A percentile compares a stretch with the other conserved stretches of the same genome.
Conservation (phyloP, 2,888 invertebrate genomes). For the Lasius fuliginosus region DNA sequence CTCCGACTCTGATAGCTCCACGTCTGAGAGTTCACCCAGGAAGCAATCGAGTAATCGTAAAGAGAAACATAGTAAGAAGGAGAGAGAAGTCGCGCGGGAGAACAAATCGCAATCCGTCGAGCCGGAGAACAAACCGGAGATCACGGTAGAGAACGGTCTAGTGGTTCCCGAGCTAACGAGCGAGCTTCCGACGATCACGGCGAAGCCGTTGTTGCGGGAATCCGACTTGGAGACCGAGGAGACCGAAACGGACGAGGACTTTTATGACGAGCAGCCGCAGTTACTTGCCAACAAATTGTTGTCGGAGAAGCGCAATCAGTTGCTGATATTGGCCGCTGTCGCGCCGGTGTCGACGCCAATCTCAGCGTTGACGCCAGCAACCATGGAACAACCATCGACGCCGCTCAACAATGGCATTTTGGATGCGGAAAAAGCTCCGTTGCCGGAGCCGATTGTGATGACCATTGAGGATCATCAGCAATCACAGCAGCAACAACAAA, state of each 20-base stretch:
- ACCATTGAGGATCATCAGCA: constrained; percentile 60
- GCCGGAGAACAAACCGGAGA: constrained; percentile 58
- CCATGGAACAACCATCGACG: constrained; percentile 67
- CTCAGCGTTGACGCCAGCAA: constrained; percentile 84
- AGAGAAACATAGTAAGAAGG: constrained; percentile 82
- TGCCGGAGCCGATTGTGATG: constrained; percentile 51
- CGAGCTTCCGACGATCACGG: constrained; percentile 82
- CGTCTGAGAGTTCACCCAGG: constrained; percentile 87
- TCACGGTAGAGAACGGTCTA: constrained; percentile 61
- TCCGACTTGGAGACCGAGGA: constrained; percentile 95
- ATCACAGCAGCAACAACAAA: constrained; percentile 61
- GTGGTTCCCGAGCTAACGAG: constrained; percentile 76
- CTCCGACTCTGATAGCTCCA: constrained; percentile 89
- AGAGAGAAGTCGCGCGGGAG: constrained; percentile 85
- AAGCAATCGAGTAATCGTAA: constrained; percentile 83
- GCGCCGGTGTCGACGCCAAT: constrained; percentile 86
- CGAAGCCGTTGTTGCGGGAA: constrained; percentile 90
- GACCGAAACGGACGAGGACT: constrained; percentile 95
- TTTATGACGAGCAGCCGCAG: constrained; percentile 95
- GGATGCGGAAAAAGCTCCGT: constrained; percentile 65
- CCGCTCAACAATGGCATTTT: constrained; percentile 83
- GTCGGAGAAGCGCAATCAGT: constrained; percentile 92
- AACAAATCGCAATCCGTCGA: constrained; percentile 87
- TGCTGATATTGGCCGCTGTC: constrained; percentile 89
- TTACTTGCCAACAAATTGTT: constrained; percentile 91